Evolutionary conservation across 2,888 invertebrate genomes (phyloP).

Genomic region (Teinopalpus imperialis): DNA sequence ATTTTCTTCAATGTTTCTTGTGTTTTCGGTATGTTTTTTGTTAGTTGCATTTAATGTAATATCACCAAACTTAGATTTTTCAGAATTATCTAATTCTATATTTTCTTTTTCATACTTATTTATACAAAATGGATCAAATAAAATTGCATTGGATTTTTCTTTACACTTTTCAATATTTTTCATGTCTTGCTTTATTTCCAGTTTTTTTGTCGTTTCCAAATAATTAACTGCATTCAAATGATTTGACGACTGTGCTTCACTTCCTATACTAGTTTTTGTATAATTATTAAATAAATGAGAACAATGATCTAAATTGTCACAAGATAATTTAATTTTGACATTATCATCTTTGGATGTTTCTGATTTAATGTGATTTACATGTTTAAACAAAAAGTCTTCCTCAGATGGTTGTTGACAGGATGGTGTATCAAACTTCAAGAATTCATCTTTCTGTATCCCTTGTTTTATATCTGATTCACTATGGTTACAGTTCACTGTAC

Average conservation of each 20-base stretch:
- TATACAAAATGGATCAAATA: conserved; percentile 41
- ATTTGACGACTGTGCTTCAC: conserved; percentile 45
- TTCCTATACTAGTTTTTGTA: conserved; percentile 42
- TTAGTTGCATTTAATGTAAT: conserved; percentile 41
- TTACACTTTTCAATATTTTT: conserved; percentile 51
- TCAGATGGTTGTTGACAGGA: conserved; percentile 27
- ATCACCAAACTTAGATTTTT: conserved; percentile 57
- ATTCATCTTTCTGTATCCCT: conserved; percentile 25
- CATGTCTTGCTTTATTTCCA: conserved; percentile 41
- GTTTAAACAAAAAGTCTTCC: conserved; percentile 34
- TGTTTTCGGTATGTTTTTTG: conserved; percentile 50
- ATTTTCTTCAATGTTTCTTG: conserved; percentile 63
- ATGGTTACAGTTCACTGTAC: conserved; percentile 24
- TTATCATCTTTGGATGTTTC: conserved; percentile 47
- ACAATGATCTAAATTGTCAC: conserved; percentile 38
- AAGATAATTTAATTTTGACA: conserved; percentile 40
- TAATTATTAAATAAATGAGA: conserved; percentile 25
- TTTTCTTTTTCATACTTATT: conserved; percentile 69
- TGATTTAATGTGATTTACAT: conserved; percentile 41
- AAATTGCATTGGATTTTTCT: conserved; percentile 47
- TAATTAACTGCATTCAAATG: conserved; percentile 49
- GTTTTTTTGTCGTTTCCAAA: conserved; percentile 48
- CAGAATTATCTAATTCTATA: conserved; percentile 65
- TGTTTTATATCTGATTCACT: conserved; percentile 26
- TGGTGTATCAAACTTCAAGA: conserved; percentile 27